Percentiles rank a stretch among this genome's conserved stretches.
Conservation (phyloP, 2,113 vertebrate genomes). For the Leucosticte australis region DNA sequence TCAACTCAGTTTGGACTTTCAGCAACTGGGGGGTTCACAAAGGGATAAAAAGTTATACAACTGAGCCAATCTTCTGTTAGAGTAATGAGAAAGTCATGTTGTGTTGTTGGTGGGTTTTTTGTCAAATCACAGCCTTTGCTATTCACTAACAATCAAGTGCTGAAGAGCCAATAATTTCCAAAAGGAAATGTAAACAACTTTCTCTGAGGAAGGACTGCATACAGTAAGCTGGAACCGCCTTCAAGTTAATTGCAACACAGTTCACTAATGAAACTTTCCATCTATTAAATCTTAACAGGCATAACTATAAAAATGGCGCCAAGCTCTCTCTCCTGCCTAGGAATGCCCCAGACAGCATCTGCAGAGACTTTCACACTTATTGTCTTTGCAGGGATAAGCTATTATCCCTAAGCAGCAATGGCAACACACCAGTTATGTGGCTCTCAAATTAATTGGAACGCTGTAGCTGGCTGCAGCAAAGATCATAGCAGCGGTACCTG, state of each 20-base stretch:
- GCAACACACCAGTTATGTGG: background rate
- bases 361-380: constrained; percentile 64
- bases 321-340: constrained; percentile 69
- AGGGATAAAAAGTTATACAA: background rate
- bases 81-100: constrained; percentile 43
- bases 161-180: constrained; percentile 69
- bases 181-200: constrained; percentile 72
- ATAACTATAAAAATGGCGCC: constrained; percentile 85
- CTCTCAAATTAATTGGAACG: background rate
- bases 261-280: constrained; percentile 83
- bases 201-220: constrained; percentile 66
- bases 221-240: constrained; percentile 78
- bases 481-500: background rate
- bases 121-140: constrained; percentile 10
- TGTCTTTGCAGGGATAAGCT: constrained; percentile 69
- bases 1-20: background rate
- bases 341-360: constrained; percentile 74
- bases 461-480: background rate
- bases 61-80: background rate
- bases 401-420: constrained; percentile 40
- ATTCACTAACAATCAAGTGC: constrained; percentile 56
- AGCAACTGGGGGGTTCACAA: background rate
- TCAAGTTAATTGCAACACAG: constrained; percentile 81
- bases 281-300: constrained; percentile 83
- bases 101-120: background rate